Evolutionary conservation across 2,113 vertebrate genomes (phyloP).

Genomic region (Haemorhous mexicanus): DNA sequence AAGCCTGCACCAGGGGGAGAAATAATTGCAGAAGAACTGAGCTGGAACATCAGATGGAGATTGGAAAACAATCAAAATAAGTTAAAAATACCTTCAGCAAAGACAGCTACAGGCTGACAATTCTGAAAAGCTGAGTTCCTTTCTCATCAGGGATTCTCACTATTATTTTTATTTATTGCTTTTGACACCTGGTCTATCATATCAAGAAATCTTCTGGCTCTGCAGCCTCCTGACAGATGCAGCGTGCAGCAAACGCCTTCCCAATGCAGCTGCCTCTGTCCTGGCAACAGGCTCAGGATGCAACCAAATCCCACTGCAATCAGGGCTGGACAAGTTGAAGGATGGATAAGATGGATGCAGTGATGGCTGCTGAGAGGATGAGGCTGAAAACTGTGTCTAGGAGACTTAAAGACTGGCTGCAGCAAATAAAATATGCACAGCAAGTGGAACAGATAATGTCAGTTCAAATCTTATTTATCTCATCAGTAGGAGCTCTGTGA

Average conservation of each 20-base stretch:
- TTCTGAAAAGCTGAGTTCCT: not conserved
- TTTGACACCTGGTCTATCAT: conserved; percentile 34
- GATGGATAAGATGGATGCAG: not conserved
- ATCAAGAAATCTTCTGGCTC: not conserved
- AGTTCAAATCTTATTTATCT: conserved; percentile 50
- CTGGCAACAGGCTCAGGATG: conserved; percentile 19
- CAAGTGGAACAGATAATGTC: conserved; percentile 23
- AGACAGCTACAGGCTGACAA: not conserved
- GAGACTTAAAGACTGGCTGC: not conserved
- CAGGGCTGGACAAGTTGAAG: conserved; percentile 4
- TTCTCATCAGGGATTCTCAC: not conserved
- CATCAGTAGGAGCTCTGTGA: not conserved
- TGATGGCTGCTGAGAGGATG: conserved; percentile 12
- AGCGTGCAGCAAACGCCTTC: not conserved
- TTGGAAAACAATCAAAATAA: not conserved
- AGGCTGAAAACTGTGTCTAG: not conserved
- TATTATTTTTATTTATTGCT: conserved; percentile 35
- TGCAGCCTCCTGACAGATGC: conserved; percentile 3
- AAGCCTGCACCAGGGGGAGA: not conserved
- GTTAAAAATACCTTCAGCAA: not conserved
- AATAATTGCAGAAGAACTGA: not conserved
- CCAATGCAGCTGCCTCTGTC: not conserved
- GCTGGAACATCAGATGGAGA: not conserved
- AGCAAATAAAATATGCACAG: conserved; percentile 10
- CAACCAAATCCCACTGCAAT: not conserved